Evolutionary conservation across 2,888 invertebrate genomes (phyloP).

Genomic region (Athripsodes cinereus): DNA sequence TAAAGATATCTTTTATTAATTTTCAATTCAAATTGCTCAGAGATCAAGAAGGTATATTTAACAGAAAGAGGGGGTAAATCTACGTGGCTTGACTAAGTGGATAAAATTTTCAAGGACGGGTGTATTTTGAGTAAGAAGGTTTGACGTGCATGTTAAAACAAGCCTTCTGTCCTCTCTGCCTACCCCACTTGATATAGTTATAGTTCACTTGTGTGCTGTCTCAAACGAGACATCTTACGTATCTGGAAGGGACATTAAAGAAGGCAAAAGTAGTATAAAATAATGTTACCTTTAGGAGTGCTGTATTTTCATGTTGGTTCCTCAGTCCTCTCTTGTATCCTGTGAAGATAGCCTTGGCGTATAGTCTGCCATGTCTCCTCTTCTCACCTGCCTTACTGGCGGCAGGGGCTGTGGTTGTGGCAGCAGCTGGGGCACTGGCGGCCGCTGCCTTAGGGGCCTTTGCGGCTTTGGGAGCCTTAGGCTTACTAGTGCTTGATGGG

Average conservation of each 20-base stretch:
- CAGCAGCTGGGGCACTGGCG: slow-evolving; percentile 50
- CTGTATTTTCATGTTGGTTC: slow-evolving; percentile 96
- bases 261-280: not conserved
- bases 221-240: no score
- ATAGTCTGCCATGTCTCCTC: slow-evolving; percentile 74
- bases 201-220: no score
- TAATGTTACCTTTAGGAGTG: slow-evolving; percentile 69
- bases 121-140: no score
- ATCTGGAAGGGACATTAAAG: no score
- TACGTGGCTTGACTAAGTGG: no score
- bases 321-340: slow-evolving; percentile 93
- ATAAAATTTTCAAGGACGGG: no score
- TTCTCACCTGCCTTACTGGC: slow-evolving; percentile 48
- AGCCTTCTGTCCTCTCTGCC: no score
- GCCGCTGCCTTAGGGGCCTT: slow-evolving; percentile 48
- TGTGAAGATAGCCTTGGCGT: slow-evolving; percentile 96
- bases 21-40: no score
- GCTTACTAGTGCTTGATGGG: slow-evolving; percentile 46
- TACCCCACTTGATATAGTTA: no score
- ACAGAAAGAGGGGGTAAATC: no score
- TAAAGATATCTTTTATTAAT: no score
- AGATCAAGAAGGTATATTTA: no score
- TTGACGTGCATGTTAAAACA: slow-evolving; percentile 28
- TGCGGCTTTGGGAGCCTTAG: slow-evolving; percentile 49
- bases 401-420: slow-evolving; percentile 48